These are phyloP conservation scores for Eupithecia tripunctaria DNA, from an alignment of 2,888 invertebrate genomes.

Conservation along the genomic window DNA sequence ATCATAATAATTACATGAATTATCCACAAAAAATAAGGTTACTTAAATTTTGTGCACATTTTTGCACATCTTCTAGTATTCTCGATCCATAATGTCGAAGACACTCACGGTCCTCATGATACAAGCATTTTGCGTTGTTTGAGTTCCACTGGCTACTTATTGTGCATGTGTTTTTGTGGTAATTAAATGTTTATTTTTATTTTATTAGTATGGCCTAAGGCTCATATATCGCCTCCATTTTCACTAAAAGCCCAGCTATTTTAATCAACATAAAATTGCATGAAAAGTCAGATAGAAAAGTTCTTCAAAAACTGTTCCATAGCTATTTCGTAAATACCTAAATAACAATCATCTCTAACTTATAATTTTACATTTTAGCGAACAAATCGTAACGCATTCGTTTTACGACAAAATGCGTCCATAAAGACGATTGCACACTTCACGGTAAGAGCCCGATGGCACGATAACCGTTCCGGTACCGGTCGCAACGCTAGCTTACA, in stretches of 20 bases:
- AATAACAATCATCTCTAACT: not conserved
- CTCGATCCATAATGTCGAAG: no score
- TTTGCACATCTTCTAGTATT: no score
- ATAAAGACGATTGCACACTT: slow-evolving; percentile 47
- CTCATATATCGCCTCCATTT: no score
- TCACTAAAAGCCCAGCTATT: not conserved
- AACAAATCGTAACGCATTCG: slow-evolving; percentile 32
- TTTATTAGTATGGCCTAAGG: no score
- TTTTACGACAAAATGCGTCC: slow-evolving; percentile 46
- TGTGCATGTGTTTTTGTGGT: no score
- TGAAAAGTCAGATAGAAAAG: not conserved
- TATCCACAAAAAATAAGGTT: no score
- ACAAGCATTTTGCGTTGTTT: no score
- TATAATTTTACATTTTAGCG: slow-evolving; percentile 19
- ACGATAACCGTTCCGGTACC: slow-evolving; percentile 48
- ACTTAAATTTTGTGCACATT: no score
- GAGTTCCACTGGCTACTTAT: no score
- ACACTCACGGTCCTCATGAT: no score
- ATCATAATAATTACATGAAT: no score
- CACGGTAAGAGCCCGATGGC: slow-evolving; percentile 45
- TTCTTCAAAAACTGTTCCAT: not conserved
- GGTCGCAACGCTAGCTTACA: slow-evolving; percentile 42
- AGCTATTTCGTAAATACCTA: not conserved
- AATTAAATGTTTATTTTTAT: no score
- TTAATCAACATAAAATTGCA: not conserved